These are phyloP conservation scores for Heloderma charlesbogerti DNA, from an alignment of 2,113 vertebrate species.

Conservation along the genomic window DNA sequence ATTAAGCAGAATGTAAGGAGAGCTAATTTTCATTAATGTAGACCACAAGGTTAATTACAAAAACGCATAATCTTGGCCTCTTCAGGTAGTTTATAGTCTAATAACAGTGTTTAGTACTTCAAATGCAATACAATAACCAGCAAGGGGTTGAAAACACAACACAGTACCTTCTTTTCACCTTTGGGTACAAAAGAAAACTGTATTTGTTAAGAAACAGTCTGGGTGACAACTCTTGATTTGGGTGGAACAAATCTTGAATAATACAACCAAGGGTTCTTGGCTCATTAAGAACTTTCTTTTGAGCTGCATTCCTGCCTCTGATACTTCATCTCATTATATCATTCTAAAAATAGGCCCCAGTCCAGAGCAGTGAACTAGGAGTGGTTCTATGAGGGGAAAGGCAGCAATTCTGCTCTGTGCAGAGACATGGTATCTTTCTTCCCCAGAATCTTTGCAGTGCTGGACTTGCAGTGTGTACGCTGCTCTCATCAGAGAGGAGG, in stretches of 20 bases:
- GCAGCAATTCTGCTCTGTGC: not conserved
- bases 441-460: not conserved
- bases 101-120: not conserved
- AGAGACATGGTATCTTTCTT: not conserved
- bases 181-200: not conserved
- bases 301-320: not conserved
- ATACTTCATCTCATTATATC: not conserved
- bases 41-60: not conserved
- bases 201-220: not conserved
- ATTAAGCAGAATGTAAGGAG: not conserved
- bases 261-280: not conserved
- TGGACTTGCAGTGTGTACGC: not conserved
- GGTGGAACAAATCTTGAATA: not conserved
- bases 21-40: not conserved
- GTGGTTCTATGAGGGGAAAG: too few relatives aligned
- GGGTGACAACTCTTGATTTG: not conserved
- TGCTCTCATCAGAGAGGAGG: too few relatives aligned
- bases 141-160: not conserved
- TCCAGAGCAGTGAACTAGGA: not conserved
- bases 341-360: not conserved
- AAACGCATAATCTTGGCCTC: not conserved
- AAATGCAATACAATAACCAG: not conserved
- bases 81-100: not conserved
- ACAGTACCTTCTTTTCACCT: not conserved
- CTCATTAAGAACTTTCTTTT: not conserved